Base-by-base conservation (phyloP, 2,888 invertebrate species). In the Pheosia tremula region DNA sequence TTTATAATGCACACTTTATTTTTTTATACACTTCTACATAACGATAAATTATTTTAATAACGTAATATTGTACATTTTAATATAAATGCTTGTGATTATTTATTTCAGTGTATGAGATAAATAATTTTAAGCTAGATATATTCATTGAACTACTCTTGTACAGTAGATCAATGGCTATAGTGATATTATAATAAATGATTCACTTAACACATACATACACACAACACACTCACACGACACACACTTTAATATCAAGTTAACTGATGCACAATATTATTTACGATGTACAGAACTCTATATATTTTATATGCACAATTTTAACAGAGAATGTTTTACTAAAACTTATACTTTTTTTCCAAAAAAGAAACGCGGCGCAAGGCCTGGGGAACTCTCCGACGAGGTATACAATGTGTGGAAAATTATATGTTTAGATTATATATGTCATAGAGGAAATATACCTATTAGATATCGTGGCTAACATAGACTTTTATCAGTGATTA, bases 381-480 rank as follows among this genome's bases (percentile, higher is more conserved):
- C 97, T 88, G 97, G 97, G 91, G 96, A 96, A 95, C 95, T 97
- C 94, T 86, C 95, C 94, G 96, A 97, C 93, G 97, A 96, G 96
- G 93, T 91, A 93, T 85, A 88, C 79, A 83, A 81, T 85, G 91
- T 92, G 93, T 92, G 92, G 61, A 76, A 88, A 86, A 79, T 82
- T 91, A 90, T 86, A 88, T 92, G 92, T 92, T 89, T 91, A 91
- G 89, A 88, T 78, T 73, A 66, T 85, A 85, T 83, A 88, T 92
- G 91, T 91, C 69, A 86, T 89, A 91, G 87, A 89, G 74, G 71
- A 81, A 78, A 80, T 76, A 72, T 68, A 66, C 55, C 67, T 74
- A 77, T 75, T 89, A 90, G 88, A 86, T 74, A 82, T 24, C 90
- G 93, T 93, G 92, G 91, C 93, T 93, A 93, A 93, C 93, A 92